Conservation (phyloP, 2,113 vertebrate genomes). For the Elaphurus davidianus region DNA sequence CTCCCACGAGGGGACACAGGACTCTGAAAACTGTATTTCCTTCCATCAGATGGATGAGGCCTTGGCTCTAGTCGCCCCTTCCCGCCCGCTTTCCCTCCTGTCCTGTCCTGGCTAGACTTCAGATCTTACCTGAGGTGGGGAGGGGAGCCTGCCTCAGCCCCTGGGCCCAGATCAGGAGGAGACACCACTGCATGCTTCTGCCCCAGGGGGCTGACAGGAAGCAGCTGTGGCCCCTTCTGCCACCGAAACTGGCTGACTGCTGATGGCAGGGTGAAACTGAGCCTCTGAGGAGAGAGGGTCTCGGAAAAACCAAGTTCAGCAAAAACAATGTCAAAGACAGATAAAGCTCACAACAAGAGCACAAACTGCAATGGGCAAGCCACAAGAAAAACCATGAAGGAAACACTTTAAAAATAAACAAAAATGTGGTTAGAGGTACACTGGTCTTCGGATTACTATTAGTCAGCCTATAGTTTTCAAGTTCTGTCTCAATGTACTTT, state of each 20-base stretch:
- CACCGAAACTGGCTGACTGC: neutral
- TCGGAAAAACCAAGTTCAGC: slow-evolving; percentile 59
- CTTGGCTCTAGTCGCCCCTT: too few relatives aligned
- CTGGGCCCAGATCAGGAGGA: slow-evolving; percentile 64
- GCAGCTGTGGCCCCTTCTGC: slow-evolving; percentile 37
- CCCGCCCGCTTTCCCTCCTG: neutral
- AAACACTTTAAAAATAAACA: slow-evolving; percentile 56
- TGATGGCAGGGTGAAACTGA: neutral
- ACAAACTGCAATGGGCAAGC: neutral
- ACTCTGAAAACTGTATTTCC: neutral
- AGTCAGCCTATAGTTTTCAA: neutral
- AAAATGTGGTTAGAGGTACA: slow-evolving; percentile 11
- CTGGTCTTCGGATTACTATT: neutral
- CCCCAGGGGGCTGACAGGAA: slow-evolving; percentile 31
- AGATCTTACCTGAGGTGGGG: slow-evolving; percentile 50
- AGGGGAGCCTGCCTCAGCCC: slow-evolving; percentile 35
- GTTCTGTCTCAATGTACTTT: neutral
- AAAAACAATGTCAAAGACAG: slow-evolving; percentile 32
- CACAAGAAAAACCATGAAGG: slow-evolving; percentile 57
- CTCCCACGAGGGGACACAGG: neutral
- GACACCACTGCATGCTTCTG: slow-evolving; percentile 62
- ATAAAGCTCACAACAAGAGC: neutral
- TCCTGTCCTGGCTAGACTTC: neutral
- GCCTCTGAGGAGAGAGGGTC: slow-evolving; percentile 25
- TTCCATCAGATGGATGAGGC: accelerated